Evolutionary conservation across 2,888 invertebrate species (phyloP).

Genomic region (Anticlea derivata): DNA sequence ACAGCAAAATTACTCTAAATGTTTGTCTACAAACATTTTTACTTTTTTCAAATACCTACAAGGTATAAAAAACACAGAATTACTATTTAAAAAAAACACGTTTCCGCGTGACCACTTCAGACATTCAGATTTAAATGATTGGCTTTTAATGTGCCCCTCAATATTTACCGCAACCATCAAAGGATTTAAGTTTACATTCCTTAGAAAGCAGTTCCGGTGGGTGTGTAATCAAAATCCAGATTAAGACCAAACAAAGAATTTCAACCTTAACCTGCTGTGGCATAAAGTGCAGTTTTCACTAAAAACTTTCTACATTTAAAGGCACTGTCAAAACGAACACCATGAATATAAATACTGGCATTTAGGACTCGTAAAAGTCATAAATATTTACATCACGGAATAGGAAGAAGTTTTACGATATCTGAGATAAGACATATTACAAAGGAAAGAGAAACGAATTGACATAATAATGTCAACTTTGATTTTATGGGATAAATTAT

Average conservation of each 20-base stretch:
- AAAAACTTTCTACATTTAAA: constrained; percentile 26
- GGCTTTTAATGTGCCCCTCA: constrained; percentile 33
- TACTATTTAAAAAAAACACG: background rate
- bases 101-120: constrained; percentile 15
- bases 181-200: constrained; percentile 40
- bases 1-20: too few species aligned
- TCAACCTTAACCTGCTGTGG: constrained; percentile 3
- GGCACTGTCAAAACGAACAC: constrained; percentile 34
- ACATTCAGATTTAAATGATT: constrained; percentile 24
- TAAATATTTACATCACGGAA: constrained; percentile 64
- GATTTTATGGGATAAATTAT: constrained; percentile 9
- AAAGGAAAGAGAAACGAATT: constrained; percentile 16
- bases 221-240: constrained; percentile 20
- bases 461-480: constrained; percentile 13
- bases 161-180: constrained; percentile 35
- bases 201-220: constrained; percentile 47
- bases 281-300: constrained; percentile 19
- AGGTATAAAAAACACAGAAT: background rate
- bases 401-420: constrained; percentile 56
- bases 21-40: too few species aligned
- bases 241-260: constrained; percentile 1
- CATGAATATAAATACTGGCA: constrained; percentile 50
- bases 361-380: constrained; percentile 51
- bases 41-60: background rate
- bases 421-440: constrained; percentile 13